A percentile compares a stretch with the other conserved stretches of the same genome.
phyloP scores from a whole-genome alignment of 2,888 invertebrate genomes.

The Dioctria rufipes region DNA sequence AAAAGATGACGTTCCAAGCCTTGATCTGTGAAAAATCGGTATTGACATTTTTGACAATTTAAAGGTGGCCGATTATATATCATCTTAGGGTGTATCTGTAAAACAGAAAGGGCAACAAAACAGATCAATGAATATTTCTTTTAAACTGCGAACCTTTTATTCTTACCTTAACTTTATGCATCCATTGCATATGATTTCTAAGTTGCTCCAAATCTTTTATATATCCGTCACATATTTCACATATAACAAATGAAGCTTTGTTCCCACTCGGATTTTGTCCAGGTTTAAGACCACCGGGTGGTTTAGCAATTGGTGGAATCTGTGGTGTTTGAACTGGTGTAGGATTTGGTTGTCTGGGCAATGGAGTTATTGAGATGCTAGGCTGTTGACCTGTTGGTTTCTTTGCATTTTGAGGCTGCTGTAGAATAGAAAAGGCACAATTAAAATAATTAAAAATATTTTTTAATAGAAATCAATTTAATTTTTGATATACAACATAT shows the following conservation, averaged over 20 bases:
- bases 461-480: not conserved
- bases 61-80: slow-evolving; percentile 94
- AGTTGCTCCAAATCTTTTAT: slow-evolving; percentile 95
- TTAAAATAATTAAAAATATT: no score
- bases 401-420: slow-evolving; percentile 45
- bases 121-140: not conserved
- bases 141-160: not conserved
- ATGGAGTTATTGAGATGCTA: slow-evolving; percentile 91
- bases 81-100: slow-evolving; percentile 91
- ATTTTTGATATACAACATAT: not conserved
- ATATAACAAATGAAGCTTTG: slow-evolving; percentile 91
- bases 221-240: slow-evolving; percentile 97
- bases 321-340: slow-evolving; percentile 82
- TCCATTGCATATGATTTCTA: slow-evolving; percentile 97
- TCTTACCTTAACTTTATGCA: slow-evolving; percentile 89
- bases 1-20: slow-evolving; percentile 95
- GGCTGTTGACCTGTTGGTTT: slow-evolving; percentile 75
- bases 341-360: slow-evolving; percentile 79
- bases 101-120: not conserved
- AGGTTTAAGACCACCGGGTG: slow-evolving; percentile 72
- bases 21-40: slow-evolving; percentile 97
- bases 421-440: not conserved
- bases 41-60: slow-evolving; percentile 96
- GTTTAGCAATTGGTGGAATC: slow-evolving; percentile 80
- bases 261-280: slow-evolving; percentile 71